Percentiles rank a stretch among this genome's conserved stretches.
phyloP scores from a whole-genome alignment of 2,113 vertebrate species.

The Oryzias melastigma region DNA sequence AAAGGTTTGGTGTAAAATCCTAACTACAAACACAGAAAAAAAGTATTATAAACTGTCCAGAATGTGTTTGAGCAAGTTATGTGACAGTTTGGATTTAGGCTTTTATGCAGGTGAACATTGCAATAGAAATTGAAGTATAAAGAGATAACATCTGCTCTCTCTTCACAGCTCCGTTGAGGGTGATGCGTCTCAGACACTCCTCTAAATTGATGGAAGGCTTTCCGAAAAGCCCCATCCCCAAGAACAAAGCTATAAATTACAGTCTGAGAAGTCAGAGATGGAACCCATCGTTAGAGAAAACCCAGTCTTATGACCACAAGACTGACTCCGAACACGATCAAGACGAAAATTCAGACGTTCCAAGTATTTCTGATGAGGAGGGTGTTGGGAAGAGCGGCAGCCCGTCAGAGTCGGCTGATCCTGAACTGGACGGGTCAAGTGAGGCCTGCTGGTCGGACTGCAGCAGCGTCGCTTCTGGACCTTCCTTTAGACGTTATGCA shows the following conservation, averaged over 20 bases:
- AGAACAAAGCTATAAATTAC: constrained; percentile 1
- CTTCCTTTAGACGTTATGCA: not conserved
- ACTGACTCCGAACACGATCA: not conserved
- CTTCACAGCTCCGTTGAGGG: constrained; percentile 42
- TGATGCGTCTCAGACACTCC: constrained; percentile 5
- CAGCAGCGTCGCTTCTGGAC: constrained; percentile 49
- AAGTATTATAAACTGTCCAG: no score
- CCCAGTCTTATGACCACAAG: accelerated
- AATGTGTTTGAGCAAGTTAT: no score
- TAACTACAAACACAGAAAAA: no score
- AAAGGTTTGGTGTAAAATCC: no score
- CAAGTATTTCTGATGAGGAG: constrained; percentile 4
- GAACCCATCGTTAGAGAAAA: not conserved
- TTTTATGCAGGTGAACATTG: no score
- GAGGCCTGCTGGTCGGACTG: constrained; percentile 11
- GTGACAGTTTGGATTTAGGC: no score
- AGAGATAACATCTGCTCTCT: not conserved
- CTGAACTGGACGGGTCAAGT: constrained; percentile 7
- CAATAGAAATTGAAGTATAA: no score
- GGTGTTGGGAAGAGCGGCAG: not conserved
- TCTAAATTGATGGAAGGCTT: constrained; percentile 2
- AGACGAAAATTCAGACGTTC: not conserved
- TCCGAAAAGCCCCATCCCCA: not conserved
- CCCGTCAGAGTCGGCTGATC: not conserved
- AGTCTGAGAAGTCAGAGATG: not conserved